Evolutionary conservation across 2,113 vertebrate species (phyloP).

Genomic region (Diadophis punctatus): DNA sequence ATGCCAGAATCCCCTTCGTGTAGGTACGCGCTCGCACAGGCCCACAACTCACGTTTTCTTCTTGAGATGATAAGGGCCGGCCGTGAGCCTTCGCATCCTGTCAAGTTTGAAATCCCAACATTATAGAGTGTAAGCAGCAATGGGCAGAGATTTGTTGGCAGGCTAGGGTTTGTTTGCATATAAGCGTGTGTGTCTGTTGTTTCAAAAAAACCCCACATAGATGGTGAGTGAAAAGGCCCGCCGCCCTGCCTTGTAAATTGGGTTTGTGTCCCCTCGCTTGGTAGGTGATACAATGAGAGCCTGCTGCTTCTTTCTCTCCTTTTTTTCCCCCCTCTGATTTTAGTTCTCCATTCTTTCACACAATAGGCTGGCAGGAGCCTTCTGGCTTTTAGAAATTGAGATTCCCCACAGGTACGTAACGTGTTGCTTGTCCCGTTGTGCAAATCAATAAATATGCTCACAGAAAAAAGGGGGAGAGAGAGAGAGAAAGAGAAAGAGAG

Average conservation of each 20-base stretch:
- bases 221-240: background rate
- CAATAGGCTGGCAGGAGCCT: slow-evolving; percentile 19
- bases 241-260: background rate
- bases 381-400: slow-evolving; percentile 20
- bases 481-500: too few species aligned
- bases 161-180: slow-evolving; percentile 10
- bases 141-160: background rate
- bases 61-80: background rate
- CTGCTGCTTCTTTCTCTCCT: slow-evolving; percentile 24
- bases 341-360: slow-evolving; percentile 1
- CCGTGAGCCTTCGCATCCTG: too few species aligned
- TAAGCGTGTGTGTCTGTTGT: fast-evolving
- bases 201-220: fast-evolving
- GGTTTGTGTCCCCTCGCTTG: slow-evolving; percentile 29
- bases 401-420: slow-evolving; percentile 27
- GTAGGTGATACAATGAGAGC: slow-evolving; percentile 42
- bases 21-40: too few species aligned
- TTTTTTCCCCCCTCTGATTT: background rate
- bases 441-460: slow-evolving; percentile 46
- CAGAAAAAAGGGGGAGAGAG: background rate
- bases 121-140: background rate
- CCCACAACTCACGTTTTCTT: background rate
- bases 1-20: background rate
- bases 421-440: slow-evolving; percentile 12
- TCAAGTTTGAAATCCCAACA: background rate